These are phyloP conservation scores for Eubasilissa splendida DNA, from an alignment of 2,888 invertebrate genomes.

Conservation along the genomic window DNA sequence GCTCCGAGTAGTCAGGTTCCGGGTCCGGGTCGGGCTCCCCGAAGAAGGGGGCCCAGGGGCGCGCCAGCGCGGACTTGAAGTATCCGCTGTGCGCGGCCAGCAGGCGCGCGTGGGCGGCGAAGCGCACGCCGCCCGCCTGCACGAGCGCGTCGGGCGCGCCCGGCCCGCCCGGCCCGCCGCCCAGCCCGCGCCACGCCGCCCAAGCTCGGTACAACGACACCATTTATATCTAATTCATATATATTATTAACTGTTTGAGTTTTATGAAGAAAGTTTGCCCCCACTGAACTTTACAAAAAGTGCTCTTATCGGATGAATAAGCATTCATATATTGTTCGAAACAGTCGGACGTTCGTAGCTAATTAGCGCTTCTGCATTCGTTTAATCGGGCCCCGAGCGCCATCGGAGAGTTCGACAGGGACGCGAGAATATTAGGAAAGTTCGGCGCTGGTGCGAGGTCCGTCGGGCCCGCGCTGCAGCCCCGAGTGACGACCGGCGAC, in stretches of 20 bases:
- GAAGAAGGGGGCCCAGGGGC: constrained; percentile 57
- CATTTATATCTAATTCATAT: constrained; percentile 61
- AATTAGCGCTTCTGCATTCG: too few relatives aligned
- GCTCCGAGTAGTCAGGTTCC: constrained; percentile 38
- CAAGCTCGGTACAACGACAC: constrained; percentile 72
- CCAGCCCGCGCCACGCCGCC: constrained; percentile 63
- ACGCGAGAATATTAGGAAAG: neutral
- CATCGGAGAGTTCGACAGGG: neutral
- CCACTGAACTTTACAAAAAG: too few relatives aligned
- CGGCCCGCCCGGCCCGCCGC: constrained; percentile 63
- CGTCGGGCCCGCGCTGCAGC: neutral
- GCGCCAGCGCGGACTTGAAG: constrained; percentile 76
- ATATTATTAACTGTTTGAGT: too few relatives aligned
- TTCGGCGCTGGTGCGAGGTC: neutral
- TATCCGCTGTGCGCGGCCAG: constrained; percentile 81
- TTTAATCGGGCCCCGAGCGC: too few relatives aligned
- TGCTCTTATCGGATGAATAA: too few relatives aligned
- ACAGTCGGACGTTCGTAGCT: too few relatives aligned
- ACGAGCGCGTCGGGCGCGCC: constrained; percentile 76
- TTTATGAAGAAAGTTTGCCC: too few relatives aligned
- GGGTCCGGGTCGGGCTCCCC: constrained; percentile 39
- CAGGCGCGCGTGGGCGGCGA: constrained; percentile 79
- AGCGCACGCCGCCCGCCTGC: constrained; percentile 78
- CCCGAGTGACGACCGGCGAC: constrained; percentile 43
- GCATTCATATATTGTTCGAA: too few relatives aligned